Percentiles rank a stretch among this genome's conserved stretches.
Evolutionary conservation across 2,888 invertebrate genomes (phyloP).

Genomic region (Lithophane leautieri): DNA sequence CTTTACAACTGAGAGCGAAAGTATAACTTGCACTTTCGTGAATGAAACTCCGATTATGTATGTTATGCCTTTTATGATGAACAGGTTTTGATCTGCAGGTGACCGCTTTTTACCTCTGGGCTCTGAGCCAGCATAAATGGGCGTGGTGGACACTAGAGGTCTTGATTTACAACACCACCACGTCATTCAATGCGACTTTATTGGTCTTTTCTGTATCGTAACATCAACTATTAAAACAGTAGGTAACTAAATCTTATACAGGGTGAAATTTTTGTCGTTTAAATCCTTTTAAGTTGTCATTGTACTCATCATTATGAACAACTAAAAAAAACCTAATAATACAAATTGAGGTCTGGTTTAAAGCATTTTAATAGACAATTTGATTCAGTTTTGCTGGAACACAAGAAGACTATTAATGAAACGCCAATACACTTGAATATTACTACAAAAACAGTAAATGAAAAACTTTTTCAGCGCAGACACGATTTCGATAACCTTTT

Average conservation of each 20-base stretch:
- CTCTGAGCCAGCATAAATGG: constrained; percentile 1
- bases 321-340: no score
- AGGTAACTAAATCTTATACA: no score
- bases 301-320: no score
- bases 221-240: neutral
- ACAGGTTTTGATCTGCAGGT: constrained; percentile 28
- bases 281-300: no score
- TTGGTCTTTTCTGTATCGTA: no score
- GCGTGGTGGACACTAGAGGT: neutral
- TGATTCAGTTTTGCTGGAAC: no score
- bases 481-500: constrained; percentile 46
- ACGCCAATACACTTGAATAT: neutral
- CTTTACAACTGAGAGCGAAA: constrained; percentile 64
- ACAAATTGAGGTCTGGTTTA: neutral
- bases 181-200: neutral
- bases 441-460: constrained; percentile 40
- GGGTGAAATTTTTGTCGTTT: no score
- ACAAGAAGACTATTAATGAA: constrained; percentile 10
- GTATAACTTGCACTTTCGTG: constrained; percentile 70
- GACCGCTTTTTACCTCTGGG: constrained; percentile 4
- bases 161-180: neutral
- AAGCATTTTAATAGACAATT: neutral
- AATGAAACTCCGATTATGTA: constrained; percentile 36
- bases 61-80: constrained; percentile 21
- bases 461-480: constrained; percentile 38